Conservation (phyloP, 1,140 invertebrate species). For the Anastatus disparis region DNA sequence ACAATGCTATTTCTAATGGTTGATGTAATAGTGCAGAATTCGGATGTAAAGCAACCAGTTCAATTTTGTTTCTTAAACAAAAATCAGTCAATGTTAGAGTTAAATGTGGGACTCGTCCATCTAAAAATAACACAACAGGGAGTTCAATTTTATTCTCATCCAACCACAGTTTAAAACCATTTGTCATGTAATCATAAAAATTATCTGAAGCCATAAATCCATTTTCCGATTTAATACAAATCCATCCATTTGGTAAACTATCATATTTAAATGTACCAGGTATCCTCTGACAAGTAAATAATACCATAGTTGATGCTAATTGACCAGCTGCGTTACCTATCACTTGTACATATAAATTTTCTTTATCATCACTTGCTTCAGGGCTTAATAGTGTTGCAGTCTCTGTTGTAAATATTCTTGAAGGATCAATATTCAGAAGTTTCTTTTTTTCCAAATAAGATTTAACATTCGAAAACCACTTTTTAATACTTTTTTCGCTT, state of each 20-base stretch:
- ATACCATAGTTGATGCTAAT: background rate
- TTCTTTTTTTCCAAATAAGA: background rate
- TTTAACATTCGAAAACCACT: background rate
- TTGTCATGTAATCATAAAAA: background rate
- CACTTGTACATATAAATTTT: background rate
- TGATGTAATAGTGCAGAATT: background rate
- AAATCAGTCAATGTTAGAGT: background rate
- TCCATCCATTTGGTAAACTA: background rate
- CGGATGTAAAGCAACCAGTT: background rate
- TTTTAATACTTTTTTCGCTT: background rate
- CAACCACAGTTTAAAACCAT: background rate
- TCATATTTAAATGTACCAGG: background rate
- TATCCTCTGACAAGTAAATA: background rate
- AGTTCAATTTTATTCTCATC: background rate
- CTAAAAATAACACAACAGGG: constrained; percentile 4
- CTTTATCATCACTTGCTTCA: background rate
- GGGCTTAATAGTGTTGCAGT: background rate
- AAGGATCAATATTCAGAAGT: background rate
- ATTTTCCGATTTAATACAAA: background rate
- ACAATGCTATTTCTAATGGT: background rate
- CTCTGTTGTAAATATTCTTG: constrained; percentile 1
- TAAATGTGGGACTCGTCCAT: background rate
- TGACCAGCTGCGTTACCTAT: constrained; percentile 8
- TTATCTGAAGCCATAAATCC: background rate
- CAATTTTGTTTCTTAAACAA: constrained; percentile 7